These are phyloP conservation scores for Electrona antarctica DNA, from an alignment of 2,113 vertebrate species.

Conservation along the genomic window DNA sequence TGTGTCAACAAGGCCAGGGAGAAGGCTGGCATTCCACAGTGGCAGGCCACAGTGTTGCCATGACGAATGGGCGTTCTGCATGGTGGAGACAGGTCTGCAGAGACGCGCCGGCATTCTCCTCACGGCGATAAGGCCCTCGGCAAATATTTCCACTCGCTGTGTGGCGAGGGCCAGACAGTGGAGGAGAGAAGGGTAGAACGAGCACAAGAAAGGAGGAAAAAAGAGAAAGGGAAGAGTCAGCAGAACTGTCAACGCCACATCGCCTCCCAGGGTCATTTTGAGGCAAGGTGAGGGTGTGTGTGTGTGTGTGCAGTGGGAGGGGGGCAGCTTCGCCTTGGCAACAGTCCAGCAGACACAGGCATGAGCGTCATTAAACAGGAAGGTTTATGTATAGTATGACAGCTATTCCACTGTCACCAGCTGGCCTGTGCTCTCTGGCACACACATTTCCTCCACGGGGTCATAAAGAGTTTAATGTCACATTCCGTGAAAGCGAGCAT, in stretches of 20 bases:
- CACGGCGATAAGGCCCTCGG: constrained; percentile 45
- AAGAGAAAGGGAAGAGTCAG: constrained; percentile 29
- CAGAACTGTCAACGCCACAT: constrained; percentile 17
- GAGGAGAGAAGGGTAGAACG: constrained; percentile 12
- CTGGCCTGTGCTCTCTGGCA: neutral
- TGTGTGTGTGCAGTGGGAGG: neutral
- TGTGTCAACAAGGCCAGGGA: constrained; percentile 36
- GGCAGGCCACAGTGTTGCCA: constrained; percentile 42
- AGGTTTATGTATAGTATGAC: constrained; percentile 3
- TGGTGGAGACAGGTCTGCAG: constrained; percentile 25
- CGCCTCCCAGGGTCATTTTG: constrained; percentile 23
- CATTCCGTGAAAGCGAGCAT: neutral
- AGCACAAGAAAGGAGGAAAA: neutral
- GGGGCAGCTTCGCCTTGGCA: constrained; percentile 27
- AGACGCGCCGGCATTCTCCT: constrained; percentile 14
- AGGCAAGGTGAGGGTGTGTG: neutral
- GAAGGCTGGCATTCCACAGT: constrained; percentile 49
- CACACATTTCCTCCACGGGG: neutral
- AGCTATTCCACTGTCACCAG: neutral
- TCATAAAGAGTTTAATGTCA: neutral
- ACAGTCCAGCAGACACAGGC: constrained; percentile 9
- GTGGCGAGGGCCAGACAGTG: constrained; percentile 24
- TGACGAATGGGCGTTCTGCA: constrained; percentile 43
- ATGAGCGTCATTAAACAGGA: neutral
- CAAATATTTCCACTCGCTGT: constrained; percentile 54